Base-by-base conservation (phyloP, 1,140 invertebrate species). In the Drosophila bocki region DNA sequence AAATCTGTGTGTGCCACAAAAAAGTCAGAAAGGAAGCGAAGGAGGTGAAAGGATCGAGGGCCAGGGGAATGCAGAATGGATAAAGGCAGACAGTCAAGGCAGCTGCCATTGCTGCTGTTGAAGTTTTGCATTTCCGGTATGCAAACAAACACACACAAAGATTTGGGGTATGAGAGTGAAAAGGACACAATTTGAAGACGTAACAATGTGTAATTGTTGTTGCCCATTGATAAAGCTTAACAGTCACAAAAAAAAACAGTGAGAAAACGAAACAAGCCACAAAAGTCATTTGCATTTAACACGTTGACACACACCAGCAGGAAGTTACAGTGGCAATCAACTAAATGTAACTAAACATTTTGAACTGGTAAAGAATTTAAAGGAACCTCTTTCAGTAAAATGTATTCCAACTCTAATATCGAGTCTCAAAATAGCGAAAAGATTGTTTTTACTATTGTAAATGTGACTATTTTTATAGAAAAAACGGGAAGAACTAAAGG, bases 111-210 rank as follows among this genome's bases (percentile, higher is more conserved):
- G 62, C 68, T 83, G 81, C 51, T 74, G 81, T 60, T 84, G 70
- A 85, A 91, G 82, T 82, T 90, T 91, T 85, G 85, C 85, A 90
- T 90, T 90, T 90, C 85, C 85, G 85, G 85, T 86, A 90, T 82
- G 85, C 78, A 90, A 78, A 76, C 79, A 82, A 32, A 77, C 58
- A 59, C 44, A 50, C 7, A 54, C 35, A 59, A 7, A 42, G 32
- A 45, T 29, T 60, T 45, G 17, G 33, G 17, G 15, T 17, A 44
- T 5, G 32, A 58, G 39, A 48, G 42, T 33, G 19, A 44, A 37
- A 59, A 68, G 17, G 44, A 71, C 68, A 83, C 84, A 69, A 76
- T 77, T 63, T 75, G 59, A 90, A 81, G 85, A 88, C 54, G 62
- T 69, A 90, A 90, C 82, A 90, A 88, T 81, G 81, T 88, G 85